Conservation (phyloP, 2,888 invertebrate species). For the Drosophila anomalata region DNA sequence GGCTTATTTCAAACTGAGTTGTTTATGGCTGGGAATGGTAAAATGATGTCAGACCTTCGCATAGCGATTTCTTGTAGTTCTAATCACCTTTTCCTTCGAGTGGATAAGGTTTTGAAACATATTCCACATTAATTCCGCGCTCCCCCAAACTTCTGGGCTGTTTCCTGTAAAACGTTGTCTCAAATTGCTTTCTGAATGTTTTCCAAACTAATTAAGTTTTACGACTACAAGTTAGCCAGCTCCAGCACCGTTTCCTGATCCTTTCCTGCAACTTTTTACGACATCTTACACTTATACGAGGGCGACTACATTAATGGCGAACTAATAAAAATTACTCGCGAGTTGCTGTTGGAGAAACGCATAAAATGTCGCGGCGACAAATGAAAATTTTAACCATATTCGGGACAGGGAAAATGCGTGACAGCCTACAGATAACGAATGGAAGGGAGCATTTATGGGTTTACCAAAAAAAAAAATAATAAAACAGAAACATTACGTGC, state of each 20-base stretch:
- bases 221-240: slow-evolving; percentile 31
- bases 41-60: slow-evolving; percentile 29
- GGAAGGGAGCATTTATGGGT: neutral
- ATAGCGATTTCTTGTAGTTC: neutral
- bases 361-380: slow-evolving; percentile 27
- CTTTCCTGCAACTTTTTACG: slow-evolving; percentile 32
- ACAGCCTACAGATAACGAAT: slow-evolving; percentile 31
- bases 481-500: neutral
- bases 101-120: neutral
- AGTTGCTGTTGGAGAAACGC: slow-evolving; percentile 18
- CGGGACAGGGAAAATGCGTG: slow-evolving; percentile 32
- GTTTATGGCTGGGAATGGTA: slow-evolving; percentile 23
- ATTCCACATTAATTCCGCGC: neutral
- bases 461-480: no score
- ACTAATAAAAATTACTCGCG: slow-evolving; percentile 41
- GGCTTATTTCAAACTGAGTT: slow-evolving; percentile 17
- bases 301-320: slow-evolving; percentile 33
- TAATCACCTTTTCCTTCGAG: neutral
- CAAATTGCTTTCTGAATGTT: slow-evolving; percentile 25
- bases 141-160: neutral
- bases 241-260: slow-evolving; percentile 35
- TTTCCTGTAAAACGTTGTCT: slow-evolving; percentile 29
- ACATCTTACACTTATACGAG: slow-evolving; percentile 9
- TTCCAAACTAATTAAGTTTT: slow-evolving; percentile 60
- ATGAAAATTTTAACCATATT: slow-evolving; percentile 25